phyloP scores from a whole-genome alignment of 2,888 invertebrate genomes.

The Agrilus cyanescens region DNA sequence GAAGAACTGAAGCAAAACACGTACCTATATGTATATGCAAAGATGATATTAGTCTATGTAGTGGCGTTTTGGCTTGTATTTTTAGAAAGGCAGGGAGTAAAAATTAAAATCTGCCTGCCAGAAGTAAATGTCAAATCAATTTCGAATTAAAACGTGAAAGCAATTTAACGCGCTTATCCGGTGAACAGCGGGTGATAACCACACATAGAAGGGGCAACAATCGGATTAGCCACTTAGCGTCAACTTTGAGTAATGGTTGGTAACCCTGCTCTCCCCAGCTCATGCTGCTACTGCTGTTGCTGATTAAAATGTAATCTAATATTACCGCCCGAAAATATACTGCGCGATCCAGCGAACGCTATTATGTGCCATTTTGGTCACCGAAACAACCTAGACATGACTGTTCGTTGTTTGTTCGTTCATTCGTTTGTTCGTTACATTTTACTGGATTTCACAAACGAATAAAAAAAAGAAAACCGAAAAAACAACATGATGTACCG shows the following conservation, averaged over 20 bases:
- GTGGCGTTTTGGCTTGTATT: too few relatives aligned
- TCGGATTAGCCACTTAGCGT: slow-evolving; percentile 39
- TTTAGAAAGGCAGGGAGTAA: too few relatives aligned
- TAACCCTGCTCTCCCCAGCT: slow-evolving; percentile 27
- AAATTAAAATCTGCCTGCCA: too few relatives aligned
- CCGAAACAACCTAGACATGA: background rate
- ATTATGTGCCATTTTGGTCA: slow-evolving; percentile 14
- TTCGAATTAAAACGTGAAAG: slow-evolving; percentile 14
- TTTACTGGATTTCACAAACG: too few relatives aligned
- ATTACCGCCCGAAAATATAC: slow-evolving; percentile 35
- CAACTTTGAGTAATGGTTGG: slow-evolving; percentile 40
- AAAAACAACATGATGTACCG: too few relatives aligned
- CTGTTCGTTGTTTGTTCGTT: too few relatives aligned
- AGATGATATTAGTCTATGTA: too few relatives aligned
- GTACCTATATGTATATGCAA: too few relatives aligned
- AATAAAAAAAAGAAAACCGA: too few relatives aligned
- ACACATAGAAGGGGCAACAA: slow-evolving; percentile 37
- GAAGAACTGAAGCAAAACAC: too few relatives aligned
- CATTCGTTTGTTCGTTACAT: too few relatives aligned
- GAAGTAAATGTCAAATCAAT: too few relatives aligned
- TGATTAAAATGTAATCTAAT: slow-evolving; percentile 44
- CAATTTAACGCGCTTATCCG: slow-evolving; percentile 15
- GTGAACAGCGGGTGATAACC: slow-evolving; percentile 33
- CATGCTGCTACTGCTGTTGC: slow-evolving; percentile 27
- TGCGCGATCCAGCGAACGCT: slow-evolving; percentile 11